Evolutionary conservation across 1,140 invertebrate species (phyloP), one percentile per base, ranked within the genome.

Genomic region (Delia radicum): DNA sequence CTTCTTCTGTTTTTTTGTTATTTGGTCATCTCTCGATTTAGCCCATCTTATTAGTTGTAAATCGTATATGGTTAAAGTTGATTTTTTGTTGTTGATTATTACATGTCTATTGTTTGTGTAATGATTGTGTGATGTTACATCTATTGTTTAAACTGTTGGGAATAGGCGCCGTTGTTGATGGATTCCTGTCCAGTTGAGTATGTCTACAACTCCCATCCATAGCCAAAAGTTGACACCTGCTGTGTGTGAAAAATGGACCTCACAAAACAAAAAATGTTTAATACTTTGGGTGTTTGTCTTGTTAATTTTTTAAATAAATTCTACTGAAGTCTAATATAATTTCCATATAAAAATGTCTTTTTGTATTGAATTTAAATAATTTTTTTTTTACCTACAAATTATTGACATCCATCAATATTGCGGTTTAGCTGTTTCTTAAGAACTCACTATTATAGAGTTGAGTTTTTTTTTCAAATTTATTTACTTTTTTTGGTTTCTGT

Each of bases 131-230:
- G 6, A 75, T 74, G 55, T 55, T 65, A 37, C 75, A 82, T 21
- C 76, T 33, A 75, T 76, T 75, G 77, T 33, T 33, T 46, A 31
- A 48, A 67, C 63, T 18, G 29, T 69, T 67, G 63, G 67, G 24
- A 76, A 71, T 77, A 84, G 82, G 82, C 82, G 82, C 82, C 82
- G 84, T 81, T 84, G 81, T 81, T 84, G 82, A 84, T 84, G 82
- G 82, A 82, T 84, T 81, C 78, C 73, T 79, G 80, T 78, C 21
- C 71, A 73, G 75, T 63, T 71, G 24, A 37, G 24, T 33, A 46
- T 79, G 76, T 33, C 81, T 18, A 21, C 48, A 21, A 18, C 33
- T 10, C 13, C 33, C 82, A 83, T 82, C 81, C 81, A 82, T 83
- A 79, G n/a, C n/a, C n/a, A n/a, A 79, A 77, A 80, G 79, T 78